Evolutionary conservation across 2,888 invertebrate species (phyloP).

Genomic region (Xanthorhoe spadicearia): DNA sequence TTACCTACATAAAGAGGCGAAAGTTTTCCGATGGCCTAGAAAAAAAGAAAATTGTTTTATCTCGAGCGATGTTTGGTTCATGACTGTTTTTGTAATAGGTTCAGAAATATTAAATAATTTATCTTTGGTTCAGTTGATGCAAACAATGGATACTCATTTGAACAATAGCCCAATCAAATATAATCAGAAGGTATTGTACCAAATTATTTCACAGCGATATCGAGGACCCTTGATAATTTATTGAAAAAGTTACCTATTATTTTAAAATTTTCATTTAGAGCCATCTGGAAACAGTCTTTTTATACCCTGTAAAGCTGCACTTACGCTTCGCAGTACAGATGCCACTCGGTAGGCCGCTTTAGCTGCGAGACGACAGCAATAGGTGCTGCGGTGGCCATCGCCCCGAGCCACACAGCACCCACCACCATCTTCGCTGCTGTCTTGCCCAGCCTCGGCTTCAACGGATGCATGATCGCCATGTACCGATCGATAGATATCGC

Average conservation of each 20-base stretch:
- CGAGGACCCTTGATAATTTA: neutral
- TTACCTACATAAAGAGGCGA: too few relatives aligned
- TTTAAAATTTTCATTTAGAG: neutral
- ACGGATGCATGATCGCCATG: slow-evolving; percentile 95
- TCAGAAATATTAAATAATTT: too few relatives aligned
- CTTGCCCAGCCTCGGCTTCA: slow-evolving; percentile 92
- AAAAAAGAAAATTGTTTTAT: too few relatives aligned
- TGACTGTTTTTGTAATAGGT: too few relatives aligned
- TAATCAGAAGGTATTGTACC: too few relatives aligned
- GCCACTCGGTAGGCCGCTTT: slow-evolving; percentile 86
- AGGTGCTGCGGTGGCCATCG: slow-evolving; percentile 91
- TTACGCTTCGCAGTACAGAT: slow-evolving; percentile 87
- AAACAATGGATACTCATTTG: too few relatives aligned
- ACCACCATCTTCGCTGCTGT: slow-evolving; percentile 88
- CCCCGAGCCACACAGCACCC: slow-evolving; percentile 89
- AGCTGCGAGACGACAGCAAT: slow-evolving; percentile 90
- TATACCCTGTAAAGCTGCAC: slow-evolving; percentile 51
- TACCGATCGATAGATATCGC: slow-evolving; percentile 96
- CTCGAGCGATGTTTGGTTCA: too few relatives aligned
- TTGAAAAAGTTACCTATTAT: neutral
- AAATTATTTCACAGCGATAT: neutral
- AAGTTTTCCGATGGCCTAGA: too few relatives aligned
- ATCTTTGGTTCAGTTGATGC: too few relatives aligned
- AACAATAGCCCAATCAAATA: too few relatives aligned
- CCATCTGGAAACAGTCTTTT: neutral